Evolutionary conservation across 2,888 invertebrate genomes (phyloP).

Genomic region (Ochropleura plecta): DNA sequence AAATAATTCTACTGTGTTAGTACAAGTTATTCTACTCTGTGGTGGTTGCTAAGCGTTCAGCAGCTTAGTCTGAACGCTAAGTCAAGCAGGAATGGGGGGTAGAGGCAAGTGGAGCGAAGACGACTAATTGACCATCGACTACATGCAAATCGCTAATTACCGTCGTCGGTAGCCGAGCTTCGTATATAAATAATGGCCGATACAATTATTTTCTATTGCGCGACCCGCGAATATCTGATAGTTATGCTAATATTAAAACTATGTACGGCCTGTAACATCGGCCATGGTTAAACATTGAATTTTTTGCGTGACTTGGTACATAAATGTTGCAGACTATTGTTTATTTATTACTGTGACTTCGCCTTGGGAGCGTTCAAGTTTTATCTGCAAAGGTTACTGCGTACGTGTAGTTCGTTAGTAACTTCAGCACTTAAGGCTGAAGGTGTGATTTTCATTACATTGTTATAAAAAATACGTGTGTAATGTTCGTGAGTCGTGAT

Average conservation of each 20-base stretch:
- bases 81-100: slow-evolving; percentile 63
- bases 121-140: slow-evolving; percentile 84
- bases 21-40: slow-evolving; percentile 56
- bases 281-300: slow-evolving; percentile 32
- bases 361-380: slow-evolving; percentile 69
- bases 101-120: slow-evolving; percentile 76
- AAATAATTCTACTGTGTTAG: slow-evolving; percentile 25
- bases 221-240: slow-evolving; percentile 56
- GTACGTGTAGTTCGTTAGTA: slow-evolving; percentile 58
- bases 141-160: slow-evolving; percentile 86
- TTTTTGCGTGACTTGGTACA: slow-evolving; percentile 51
- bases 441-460: slow-evolving; percentile 62
- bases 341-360: slow-evolving; percentile 57
- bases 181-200: slow-evolving; percentile 77
- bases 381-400: slow-evolving; percentile 63
- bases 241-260: slow-evolving; percentile 62
- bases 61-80: slow-evolving; percentile 63
- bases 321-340: slow-evolving; percentile 36
- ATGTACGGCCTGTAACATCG: slow-evolving; percentile 41
- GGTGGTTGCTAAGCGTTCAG: slow-evolving; percentile 55
- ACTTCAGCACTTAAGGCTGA: slow-evolving; percentile 50
- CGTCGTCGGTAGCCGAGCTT: slow-evolving; percentile 73
- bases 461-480: slow-evolving; percentile 70
- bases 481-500: slow-evolving; percentile 76
- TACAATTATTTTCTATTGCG: slow-evolving; percentile 74